phyloP scores from a whole-genome alignment of 2,888 invertebrate species.

The Gastracanthus pulcherrimus region DNA sequence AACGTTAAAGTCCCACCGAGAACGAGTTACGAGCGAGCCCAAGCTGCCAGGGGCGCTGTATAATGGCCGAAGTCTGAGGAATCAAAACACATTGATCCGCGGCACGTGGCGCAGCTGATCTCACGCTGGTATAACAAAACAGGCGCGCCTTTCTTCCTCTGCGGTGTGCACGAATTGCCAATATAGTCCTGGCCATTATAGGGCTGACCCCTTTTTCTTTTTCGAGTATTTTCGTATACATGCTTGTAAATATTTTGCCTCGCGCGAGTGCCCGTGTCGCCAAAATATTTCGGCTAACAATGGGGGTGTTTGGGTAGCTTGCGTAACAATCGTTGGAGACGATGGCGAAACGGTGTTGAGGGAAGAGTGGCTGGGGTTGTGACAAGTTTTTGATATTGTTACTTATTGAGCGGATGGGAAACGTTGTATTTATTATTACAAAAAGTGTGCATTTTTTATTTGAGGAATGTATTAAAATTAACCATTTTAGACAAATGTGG shows the following conservation, averaged over 20 bases:
- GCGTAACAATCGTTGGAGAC: conserved; percentile 9
- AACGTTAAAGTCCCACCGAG: conserved; percentile 4
- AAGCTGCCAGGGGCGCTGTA: conserved; percentile 60
- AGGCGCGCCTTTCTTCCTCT: conserved; percentile 49
- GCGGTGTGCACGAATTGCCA: conserved; percentile 41
- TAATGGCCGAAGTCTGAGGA: conserved; percentile 75
- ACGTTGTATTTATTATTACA: neutral
- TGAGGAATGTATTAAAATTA: no score
- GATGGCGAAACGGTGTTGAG: neutral
- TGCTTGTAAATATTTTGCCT: conserved; percentile 48
- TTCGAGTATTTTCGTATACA: conserved; percentile 43
- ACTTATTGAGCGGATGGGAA: neutral
- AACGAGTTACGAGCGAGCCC: neutral
- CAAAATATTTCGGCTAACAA: conserved; percentile 39
- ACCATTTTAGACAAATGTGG: no score
- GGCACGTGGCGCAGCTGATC: conserved; percentile 75
- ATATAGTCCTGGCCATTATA: conserved; percentile 23
- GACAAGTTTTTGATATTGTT: neutral
- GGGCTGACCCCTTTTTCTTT: conserved; percentile 35
- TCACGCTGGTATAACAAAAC: conserved; percentile 71
- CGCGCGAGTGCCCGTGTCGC: neutral
- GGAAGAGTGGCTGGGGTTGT: neutral
- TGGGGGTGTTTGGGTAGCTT: conserved; percentile 8
- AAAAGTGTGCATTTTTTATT: neutral
- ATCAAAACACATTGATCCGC: conserved; percentile 77